Evolutionary conservation across 2,113 vertebrate species (phyloP).

Genomic region (Sebastes schlegelii): DNA sequence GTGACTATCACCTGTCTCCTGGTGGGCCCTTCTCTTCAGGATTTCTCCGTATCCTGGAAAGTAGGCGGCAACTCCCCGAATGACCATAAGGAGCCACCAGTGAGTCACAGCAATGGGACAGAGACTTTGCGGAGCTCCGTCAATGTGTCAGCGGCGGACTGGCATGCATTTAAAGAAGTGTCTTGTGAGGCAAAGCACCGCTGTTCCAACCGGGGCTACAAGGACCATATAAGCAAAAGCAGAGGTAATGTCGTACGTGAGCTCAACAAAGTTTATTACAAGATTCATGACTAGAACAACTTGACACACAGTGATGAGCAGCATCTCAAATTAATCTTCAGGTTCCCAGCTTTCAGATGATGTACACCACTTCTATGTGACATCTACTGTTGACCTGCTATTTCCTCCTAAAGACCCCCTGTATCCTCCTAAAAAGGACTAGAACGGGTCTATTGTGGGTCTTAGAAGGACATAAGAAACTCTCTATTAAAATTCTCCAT

Average conservation of each 20-base stretch:
- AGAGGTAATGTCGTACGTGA: slow-evolving; percentile 40
- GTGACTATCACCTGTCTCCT: slow-evolving; percentile 76
- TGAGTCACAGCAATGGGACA: slow-evolving; percentile 70
- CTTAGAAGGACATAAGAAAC: not conserved
- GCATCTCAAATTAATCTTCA: too few species aligned
- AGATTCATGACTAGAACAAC: too few species aligned
- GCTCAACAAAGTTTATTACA: too few species aligned
- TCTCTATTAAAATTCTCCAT: too few species aligned
- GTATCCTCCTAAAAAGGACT: too few species aligned
- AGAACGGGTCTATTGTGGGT: too few species aligned
- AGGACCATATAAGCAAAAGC: slow-evolving; percentile 65
- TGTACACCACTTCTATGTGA: too few species aligned
- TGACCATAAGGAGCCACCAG: not conserved
- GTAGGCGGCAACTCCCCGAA: not conserved
- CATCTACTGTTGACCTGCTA: too few species aligned
- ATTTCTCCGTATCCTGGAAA: slow-evolving; percentile 76
- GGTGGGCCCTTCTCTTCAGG: slow-evolving; percentile 47
- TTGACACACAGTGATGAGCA: too few species aligned
- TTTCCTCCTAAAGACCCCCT: too few species aligned
- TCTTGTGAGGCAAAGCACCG: slow-evolving; percentile 74
- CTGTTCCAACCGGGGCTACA: slow-evolving; percentile 48
- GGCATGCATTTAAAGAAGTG: slow-evolving; percentile 60
- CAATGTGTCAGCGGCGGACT: slow-evolving; percentile 39
- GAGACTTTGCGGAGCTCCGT: slow-evolving; percentile 66
- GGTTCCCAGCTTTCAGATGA: too few species aligned